These are phyloP conservation scores for Oenanthe melanoleuca DNA, from an alignment of 2,113 vertebrate species.

Conservation along the genomic window DNA sequence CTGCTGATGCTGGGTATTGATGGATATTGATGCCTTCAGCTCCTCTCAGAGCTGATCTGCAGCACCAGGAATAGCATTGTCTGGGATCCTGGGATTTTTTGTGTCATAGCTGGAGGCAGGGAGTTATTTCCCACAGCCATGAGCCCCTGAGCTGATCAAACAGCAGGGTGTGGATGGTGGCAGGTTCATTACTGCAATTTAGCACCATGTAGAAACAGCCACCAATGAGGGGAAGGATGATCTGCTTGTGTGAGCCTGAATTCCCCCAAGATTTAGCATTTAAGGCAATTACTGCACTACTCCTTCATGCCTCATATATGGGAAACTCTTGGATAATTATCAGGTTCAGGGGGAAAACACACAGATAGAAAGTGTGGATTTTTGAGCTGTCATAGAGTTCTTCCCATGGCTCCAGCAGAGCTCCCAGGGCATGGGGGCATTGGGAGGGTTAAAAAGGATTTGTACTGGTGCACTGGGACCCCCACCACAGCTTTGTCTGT, in stretches of 20 bases:
- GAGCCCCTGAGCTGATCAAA: neutral
- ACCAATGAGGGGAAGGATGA: neutral
- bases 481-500: neutral
- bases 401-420: neutral
- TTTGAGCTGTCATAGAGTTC: neutral
- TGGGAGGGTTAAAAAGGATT: neutral
- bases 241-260: neutral
- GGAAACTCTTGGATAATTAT: neutral
- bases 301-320: neutral
- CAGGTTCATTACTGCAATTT: neutral
- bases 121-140: neutral
- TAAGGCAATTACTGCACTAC: constrained; percentile 14
- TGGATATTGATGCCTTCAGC: neutral
- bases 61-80: neutral
- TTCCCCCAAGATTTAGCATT: neutral
- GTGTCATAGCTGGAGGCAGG: neutral
- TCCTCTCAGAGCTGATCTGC: neutral
- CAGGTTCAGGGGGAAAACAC: neutral
- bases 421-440: neutral
- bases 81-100: neutral
- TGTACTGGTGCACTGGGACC: accelerated
- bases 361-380: neutral
- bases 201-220: neutral
- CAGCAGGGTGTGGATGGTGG: accelerated
- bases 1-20: neutral